Percentiles rank a stretch among this genome's conserved stretches.
Evolutionary conservation across 2,797 vertebrate genomes (phyloP).

Genomic region (Orientallactaga sibirica): DNA sequence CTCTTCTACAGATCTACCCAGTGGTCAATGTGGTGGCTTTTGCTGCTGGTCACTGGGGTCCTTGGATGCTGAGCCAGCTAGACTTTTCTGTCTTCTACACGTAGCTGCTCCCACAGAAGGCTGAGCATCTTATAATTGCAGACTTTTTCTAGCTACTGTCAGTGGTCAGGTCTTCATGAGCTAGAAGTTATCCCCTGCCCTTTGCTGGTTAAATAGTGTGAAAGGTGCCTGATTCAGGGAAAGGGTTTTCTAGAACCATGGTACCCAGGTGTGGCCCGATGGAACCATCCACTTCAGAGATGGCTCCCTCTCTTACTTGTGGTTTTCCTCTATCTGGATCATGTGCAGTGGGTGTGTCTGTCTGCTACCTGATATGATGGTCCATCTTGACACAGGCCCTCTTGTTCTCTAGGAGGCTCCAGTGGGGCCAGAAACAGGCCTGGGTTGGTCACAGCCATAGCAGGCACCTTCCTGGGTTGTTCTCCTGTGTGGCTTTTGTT

Average conservation of each 20-base stretch:
- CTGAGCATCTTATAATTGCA: not conserved
- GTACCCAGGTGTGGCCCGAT: accelerated
- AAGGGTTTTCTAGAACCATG: not conserved
- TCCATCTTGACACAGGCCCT: not conserved
- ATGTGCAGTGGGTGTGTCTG: accelerated
- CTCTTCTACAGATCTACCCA: not conserved
- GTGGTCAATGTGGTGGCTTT: accelerated
- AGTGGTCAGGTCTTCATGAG: not conserved
- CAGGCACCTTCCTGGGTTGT: not conserved
- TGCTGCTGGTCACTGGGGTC: not conserved
- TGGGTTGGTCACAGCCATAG: not conserved
- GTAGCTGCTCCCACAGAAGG: not conserved
- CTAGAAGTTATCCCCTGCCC: no score
- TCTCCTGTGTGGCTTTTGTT: accelerated
- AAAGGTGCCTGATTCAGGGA: accelerated
- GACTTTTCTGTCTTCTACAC: not conserved
- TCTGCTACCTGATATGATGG: not conserved
- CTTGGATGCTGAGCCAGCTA: not conserved
- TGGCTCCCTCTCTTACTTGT: no score
- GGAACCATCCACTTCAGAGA: not conserved
- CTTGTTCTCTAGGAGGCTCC: not conserved
- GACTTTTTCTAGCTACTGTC: not conserved
- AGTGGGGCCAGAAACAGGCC: not conserved
- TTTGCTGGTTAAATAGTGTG: not conserved
- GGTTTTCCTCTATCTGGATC: not conserved